Conservation (phyloP, 2,113 vertebrate genomes). For the Boleophthalmus pectinirostris region DNA sequence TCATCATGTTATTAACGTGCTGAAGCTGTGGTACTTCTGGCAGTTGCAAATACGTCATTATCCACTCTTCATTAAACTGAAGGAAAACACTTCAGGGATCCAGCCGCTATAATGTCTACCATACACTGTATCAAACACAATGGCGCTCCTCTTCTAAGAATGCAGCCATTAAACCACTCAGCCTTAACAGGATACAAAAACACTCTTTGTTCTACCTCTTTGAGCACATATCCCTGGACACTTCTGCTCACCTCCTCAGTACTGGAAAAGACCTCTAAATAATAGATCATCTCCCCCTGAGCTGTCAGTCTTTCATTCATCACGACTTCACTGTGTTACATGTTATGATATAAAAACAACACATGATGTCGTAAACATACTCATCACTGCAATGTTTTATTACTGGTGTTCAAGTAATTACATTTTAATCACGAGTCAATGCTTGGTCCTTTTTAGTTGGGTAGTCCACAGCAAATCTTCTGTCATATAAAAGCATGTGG, state of each 20-base stretch:
- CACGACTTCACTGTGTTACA: not conserved
- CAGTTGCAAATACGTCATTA: conserved; percentile 27
- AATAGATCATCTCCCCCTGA: conserved; percentile 34
- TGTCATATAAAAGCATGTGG: too few relatives aligned
- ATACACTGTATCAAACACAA: conserved; percentile 4
- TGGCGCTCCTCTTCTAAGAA: conserved; percentile 5
- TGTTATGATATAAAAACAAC: not conserved
- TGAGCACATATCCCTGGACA: not conserved
- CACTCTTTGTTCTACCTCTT: not conserved
- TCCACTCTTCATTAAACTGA: conserved; percentile 24
- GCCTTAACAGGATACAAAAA: not conserved
- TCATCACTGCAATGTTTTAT: not conserved
- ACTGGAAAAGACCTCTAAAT: conserved; percentile 32
- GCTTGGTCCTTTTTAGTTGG: too few relatives aligned
- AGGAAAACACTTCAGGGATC: conserved; percentile 2
- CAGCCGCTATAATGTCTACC: not conserved
- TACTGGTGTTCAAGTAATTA: not conserved
- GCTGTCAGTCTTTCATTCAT: conserved; percentile 17
- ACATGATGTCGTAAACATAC: not conserved
- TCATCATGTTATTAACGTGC: conserved; percentile 10
- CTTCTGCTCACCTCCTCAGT: conserved; percentile 10
- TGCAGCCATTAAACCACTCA: not conserved
- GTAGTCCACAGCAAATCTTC: too few relatives aligned
- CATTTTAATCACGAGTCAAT: too few relatives aligned
- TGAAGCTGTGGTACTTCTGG: conserved; percentile 27